Evolutionary conservation across 2,888 invertebrate genomes (phyloP).

Genomic region (Cheilosia grossa): DNA sequence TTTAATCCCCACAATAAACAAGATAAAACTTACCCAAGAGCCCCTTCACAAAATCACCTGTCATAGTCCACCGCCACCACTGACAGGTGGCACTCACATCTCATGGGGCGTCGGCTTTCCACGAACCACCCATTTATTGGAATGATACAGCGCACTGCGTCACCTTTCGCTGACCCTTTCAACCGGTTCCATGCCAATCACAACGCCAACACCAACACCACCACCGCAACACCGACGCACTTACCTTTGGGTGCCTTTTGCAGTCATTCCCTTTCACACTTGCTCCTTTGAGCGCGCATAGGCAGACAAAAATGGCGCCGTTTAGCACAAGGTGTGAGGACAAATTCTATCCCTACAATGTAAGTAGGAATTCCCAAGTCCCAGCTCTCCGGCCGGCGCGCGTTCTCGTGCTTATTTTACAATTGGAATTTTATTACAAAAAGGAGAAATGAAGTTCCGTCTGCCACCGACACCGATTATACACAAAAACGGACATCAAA

Average conservation of each 20-base stretch:
- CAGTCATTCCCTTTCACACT: conserved; percentile 37
- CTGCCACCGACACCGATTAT: conserved; percentile 34
- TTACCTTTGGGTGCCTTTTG: conserved; percentile 10
- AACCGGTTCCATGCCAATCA: conserved; percentile 69
- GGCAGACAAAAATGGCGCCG: conserved; percentile 70
- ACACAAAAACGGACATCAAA: conserved; percentile 32
- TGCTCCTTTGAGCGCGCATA: conserved; percentile 52
- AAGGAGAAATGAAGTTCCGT: conserved; percentile 31
- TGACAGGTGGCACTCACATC: conserved; percentile 46
- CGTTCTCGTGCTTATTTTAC: conserved; percentile 41
- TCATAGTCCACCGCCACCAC: conserved; percentile 45
- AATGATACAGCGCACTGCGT: conserved; percentile 60
- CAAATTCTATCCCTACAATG: conserved; percentile 20
- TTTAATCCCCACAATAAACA: too few species aligned
- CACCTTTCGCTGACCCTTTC: conserved; percentile 62
- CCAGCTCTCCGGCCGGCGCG: background rate
- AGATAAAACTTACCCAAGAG: too few species aligned
- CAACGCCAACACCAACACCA: conserved; percentile 18
- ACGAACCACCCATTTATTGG: conserved; percentile 61
- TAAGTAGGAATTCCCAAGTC: conserved; percentile 30
- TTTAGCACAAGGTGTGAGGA: conserved; percentile 62
- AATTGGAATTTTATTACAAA: conserved; percentile 46
- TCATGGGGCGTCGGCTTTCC: conserved; percentile 43
- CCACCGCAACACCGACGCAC: background rate
- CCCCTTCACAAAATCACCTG: conserved; percentile 28